A percentile compares a stretch with the other conserved stretches of the same genome.
Conservation (phyloP, 1,140 invertebrate genomes). For the Platorchestia sp. region DNA sequence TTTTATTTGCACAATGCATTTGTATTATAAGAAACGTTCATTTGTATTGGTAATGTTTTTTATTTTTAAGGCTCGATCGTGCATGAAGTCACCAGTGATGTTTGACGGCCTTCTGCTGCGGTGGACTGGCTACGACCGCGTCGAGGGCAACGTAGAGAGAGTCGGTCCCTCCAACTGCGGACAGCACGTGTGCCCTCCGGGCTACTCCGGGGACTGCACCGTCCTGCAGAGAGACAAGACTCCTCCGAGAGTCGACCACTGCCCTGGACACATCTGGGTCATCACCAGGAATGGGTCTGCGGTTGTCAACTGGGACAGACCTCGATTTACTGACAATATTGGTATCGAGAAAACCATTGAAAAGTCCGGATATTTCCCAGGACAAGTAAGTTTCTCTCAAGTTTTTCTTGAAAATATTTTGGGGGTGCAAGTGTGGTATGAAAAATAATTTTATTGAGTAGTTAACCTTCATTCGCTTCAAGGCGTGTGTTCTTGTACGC, state of each 20-base stretch:
- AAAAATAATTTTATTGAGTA: not conserved
- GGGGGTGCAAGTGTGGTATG: not conserved
- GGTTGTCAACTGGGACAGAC: slow-evolving; percentile 94
- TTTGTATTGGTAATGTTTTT: not conserved
- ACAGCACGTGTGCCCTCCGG: slow-evolving; percentile 86
- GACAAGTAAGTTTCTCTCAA: slow-evolving; percentile 70
- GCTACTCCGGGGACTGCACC: slow-evolving; percentile 89
- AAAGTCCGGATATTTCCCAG: slow-evolving; percentile 88
- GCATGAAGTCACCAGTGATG: slow-evolving; percentile 90
- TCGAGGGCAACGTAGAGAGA: slow-evolving; percentile 89
- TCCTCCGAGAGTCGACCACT: slow-evolving; percentile 88
- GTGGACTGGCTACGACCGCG: slow-evolving; percentile 93
- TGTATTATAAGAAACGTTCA: not conserved
- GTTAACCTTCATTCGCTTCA: not conserved
- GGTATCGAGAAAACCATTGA: slow-evolving; percentile 84
- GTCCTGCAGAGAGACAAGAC: slow-evolving; percentile 84
- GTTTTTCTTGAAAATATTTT: not conserved
- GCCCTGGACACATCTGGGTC: slow-evolving; percentile 94
- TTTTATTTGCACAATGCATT: not conserved
- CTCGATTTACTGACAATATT: slow-evolving; percentile 90
- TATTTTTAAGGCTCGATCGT: slow-evolving; percentile 72
- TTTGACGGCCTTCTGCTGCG: slow-evolving; percentile 88
- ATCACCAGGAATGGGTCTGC: slow-evolving; percentile 92
- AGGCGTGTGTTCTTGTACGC: not conserved
- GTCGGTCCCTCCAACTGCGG: slow-evolving; percentile 92